Evolutionary conservation across 2,797 vertebrate species (phyloP).

Genomic region (Trachurus trachurus): DNA sequence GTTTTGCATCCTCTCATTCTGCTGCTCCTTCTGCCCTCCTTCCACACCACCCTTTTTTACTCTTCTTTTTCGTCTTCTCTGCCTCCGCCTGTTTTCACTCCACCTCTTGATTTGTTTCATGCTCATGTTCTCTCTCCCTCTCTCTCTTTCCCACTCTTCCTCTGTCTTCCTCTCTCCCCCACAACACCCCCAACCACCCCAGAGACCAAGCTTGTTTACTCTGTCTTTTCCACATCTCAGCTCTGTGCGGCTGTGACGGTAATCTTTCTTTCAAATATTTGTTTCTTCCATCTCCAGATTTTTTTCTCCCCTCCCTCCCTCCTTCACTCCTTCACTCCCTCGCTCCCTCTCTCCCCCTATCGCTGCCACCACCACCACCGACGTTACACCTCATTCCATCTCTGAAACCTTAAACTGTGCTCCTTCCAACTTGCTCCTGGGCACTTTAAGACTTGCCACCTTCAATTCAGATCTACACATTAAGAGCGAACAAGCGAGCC

Average conservation of each 20-base stretch:
- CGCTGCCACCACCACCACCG: constrained; percentile 30
- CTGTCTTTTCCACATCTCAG: constrained; percentile 80
- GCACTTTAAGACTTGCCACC: constrained; percentile 80
- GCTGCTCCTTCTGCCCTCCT: constrained; percentile 31
- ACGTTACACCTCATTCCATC: constrained; percentile 64
- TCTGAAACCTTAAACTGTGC: constrained; percentile 73
- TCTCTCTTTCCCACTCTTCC: constrained; percentile 58
- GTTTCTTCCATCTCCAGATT: constrained; percentile 81
- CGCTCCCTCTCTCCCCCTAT: not conserved
- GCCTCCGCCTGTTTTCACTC: constrained; percentile 51
- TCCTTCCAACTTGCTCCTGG: constrained; percentile 67
- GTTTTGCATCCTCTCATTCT: constrained; percentile 45
- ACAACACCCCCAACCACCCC: constrained; percentile 66
- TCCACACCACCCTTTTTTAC: constrained; percentile 15
- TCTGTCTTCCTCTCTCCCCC: constrained; percentile 43
- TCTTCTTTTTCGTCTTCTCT: constrained; percentile 21
- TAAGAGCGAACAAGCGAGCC: constrained; percentile 35
- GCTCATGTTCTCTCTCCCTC: constrained; percentile 50
- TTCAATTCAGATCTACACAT: constrained; percentile 75
- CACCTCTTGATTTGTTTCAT: constrained; percentile 70
- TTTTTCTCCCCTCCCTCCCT: constrained; percentile 21
- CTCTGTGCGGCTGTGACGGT: constrained; percentile 81
- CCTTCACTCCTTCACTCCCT: no score
- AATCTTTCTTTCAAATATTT: constrained; percentile 89
- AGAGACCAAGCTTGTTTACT: constrained; percentile 85